These are phyloP conservation scores for Agonopterix subpropinquella DNA, from an alignment of 2,888 invertebrate genomes.

Conservation along the genomic window DNA sequence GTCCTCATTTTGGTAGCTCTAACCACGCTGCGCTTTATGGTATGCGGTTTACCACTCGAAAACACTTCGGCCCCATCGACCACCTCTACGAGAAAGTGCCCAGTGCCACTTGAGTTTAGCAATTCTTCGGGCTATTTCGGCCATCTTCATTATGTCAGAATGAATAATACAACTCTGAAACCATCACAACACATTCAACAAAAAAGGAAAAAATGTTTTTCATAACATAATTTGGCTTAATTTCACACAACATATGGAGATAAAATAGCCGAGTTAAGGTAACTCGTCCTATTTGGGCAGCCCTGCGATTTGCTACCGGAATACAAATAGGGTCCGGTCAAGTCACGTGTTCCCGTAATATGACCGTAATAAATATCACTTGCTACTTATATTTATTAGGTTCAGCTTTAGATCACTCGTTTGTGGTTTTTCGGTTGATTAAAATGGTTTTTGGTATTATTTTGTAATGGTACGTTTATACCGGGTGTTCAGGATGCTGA, in stretches of 20 bases:
- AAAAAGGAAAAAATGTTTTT: background rate
- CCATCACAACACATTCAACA: background rate
- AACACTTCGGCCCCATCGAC: too few relatives aligned
- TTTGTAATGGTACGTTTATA: background rate
- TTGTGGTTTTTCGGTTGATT: conserved; percentile 17
- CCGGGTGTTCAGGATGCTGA: too few relatives aligned
- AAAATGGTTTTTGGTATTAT: background rate
- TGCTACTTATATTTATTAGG: conserved; percentile 49
- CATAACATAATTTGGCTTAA: conserved; percentile 30
- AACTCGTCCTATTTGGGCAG: conserved; percentile 41
- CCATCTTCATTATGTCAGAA: too few relatives aligned
- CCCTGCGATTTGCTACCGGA: conserved; percentile 15
- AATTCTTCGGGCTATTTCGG: too few relatives aligned
- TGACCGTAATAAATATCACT: conserved; percentile 62
- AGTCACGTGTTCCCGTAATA: conserved; percentile 50
- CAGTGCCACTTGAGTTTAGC: too few relatives aligned
- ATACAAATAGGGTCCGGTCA: conserved; percentile 43
- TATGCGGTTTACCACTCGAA: too few relatives aligned
- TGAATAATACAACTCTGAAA: too few relatives aligned
- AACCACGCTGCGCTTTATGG: too few relatives aligned
- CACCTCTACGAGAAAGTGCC: too few relatives aligned
- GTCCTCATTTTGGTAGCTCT: too few relatives aligned
- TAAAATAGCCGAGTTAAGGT: conserved; percentile 48
- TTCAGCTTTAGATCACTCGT: conserved; percentile 28
- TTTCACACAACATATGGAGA: conserved; percentile 45